Evolutionary conservation across 2,797 vertebrate species (phyloP).

Genomic region (Acomys russatus): DNA sequence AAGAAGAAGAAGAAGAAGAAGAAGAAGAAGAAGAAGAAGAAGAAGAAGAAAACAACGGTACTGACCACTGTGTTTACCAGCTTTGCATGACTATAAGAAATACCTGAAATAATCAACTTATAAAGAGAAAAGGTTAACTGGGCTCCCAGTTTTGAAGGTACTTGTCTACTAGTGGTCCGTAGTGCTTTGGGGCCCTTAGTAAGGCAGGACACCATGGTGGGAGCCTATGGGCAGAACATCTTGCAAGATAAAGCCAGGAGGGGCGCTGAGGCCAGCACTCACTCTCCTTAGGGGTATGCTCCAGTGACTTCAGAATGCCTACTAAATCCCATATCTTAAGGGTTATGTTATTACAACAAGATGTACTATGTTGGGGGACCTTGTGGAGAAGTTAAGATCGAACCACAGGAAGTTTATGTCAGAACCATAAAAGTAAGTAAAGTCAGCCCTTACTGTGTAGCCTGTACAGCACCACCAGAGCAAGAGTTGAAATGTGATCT

Average conservation of each 20-base stretch:
- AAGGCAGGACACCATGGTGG: neutral
- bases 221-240: neutral
- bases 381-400: neutral
- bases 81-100: neutral
- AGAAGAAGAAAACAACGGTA: no score
- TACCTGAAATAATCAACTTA: neutral
- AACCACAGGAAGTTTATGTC: neutral
- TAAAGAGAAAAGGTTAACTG: neutral
- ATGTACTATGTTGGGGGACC: no score
- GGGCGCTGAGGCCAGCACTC: fast-evolving
- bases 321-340: neutral
- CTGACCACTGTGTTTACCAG: neutral
- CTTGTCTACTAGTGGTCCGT: neutral
- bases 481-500: neutral
- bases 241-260: no score
- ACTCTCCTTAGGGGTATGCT: fast-evolving
- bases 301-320: neutral
- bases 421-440: constrained; percentile 7
- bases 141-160: neutral
- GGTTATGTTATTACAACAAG: neutral
- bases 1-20: no score
- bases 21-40: no score
- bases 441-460: neutral
- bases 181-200: neutral
- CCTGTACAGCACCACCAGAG: neutral